Base-by-base conservation (phyloP, 2,797 vertebrate species). In the Gymnocypris eckloni region DNA sequence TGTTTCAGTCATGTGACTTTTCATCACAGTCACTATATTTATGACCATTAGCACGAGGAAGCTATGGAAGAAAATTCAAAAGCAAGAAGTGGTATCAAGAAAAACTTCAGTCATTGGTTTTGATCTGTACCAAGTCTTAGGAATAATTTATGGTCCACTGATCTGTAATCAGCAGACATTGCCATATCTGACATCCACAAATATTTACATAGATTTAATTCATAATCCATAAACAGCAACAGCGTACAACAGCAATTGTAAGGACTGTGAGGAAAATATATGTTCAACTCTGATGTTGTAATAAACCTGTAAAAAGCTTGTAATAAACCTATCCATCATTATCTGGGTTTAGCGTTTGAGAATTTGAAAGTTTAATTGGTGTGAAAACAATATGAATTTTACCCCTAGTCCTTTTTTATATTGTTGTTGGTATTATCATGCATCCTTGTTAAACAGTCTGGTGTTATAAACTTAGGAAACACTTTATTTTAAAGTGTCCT, bases 11-110 rank as follows among this genome's bases (percentile, higher is more conserved):
- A 76, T 1, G 4, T 54, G 16, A 54, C 9, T 20, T 37, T 54
- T 76, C 28, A 76, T 52, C 50, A 76, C 73, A 76, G 11, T 1
- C 50, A 76, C 18, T 18, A 54, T 76, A 54, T 76, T 76, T 76
- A 76, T 54, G 18, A 76, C 50, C 10, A 54, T 39, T 50, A 33
- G 50, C 10, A 54, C 28, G 28, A 2, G 72, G 37, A 48, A 75
- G 48, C 72, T 37, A 12, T 52, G 6, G 48, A 54, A 54, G 18
- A 33, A 28, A 66, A 76, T 13, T 54, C 50, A 54, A 75, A 75
- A 50, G 7, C 45, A 75, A 76, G 9, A 76, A 22, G 48, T 37
- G 10, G 22, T 54, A 50, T 52, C 9, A 37, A 76, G 18, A 22
- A 54, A 76, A 54, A 54, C 2, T 6, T 39, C 73, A 76, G 12